Evolutionary conservation across 2,888 invertebrate genomes (phyloP).

Genomic region (Galerucella calmariensis): DNA sequence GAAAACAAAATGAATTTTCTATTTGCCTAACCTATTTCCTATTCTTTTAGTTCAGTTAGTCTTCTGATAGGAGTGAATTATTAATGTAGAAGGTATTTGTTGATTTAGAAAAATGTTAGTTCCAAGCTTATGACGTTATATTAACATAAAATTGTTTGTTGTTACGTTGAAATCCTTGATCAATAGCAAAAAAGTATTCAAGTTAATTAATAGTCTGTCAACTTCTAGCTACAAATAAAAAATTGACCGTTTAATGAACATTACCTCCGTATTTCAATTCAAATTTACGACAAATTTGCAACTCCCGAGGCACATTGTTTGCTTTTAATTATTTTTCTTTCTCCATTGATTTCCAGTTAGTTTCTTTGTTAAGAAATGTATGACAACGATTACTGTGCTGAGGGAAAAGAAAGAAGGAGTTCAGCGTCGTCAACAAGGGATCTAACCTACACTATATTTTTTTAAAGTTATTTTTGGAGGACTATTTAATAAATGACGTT

Average conservation of each 20-base stretch:
- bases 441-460: too few relatives aligned
- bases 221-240: not conserved
- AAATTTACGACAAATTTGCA: conserved; percentile 31
- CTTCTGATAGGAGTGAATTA: too few relatives aligned
- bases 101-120: too few relatives aligned
- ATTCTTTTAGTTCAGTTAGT: too few relatives aligned
- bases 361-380: conserved; percentile 49
- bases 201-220: not conserved
- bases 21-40: too few relatives aligned
- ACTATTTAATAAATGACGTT: too few relatives aligned
- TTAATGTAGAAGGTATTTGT: too few relatives aligned
- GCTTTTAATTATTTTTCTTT: conserved; percentile 37
- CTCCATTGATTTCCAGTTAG: conserved; percentile 51
- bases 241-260: conserved; percentile 1
- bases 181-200: not conserved
- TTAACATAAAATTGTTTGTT: too few relatives aligned
- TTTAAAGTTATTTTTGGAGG: too few relatives aligned
- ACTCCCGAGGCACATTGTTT: conserved; percentile 34
- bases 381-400: conserved; percentile 45
- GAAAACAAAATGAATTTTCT: too few relatives aligned
- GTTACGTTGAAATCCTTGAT: not conserved
- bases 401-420: conserved; percentile 16
- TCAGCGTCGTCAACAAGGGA: not conserved
- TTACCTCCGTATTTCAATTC: conserved; percentile 9
- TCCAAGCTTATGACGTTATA: too few relatives aligned